Evolutionary conservation across 2,113 vertebrate species (phyloP), one percentile per base, ranked within the genome.

Genomic region (Ceyx margarethae): DNA sequence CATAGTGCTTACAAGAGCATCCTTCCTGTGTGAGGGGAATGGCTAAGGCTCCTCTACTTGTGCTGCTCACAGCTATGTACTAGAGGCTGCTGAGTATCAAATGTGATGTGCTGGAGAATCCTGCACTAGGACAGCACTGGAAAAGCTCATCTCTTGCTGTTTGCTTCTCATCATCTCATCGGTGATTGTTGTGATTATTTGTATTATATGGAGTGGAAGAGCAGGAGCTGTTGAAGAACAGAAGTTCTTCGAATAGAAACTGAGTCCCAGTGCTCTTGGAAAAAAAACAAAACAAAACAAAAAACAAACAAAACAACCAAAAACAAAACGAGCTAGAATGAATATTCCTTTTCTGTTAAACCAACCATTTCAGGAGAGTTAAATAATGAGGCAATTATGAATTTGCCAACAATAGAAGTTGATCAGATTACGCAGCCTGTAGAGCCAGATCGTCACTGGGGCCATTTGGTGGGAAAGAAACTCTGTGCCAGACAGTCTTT

Each of bases 391-490:
- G 79, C 87, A 89, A 42, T 85, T 92, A 85, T 12, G 11, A 89
- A 89, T 87, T 91, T 87, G 61, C 75, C 94, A 68, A 96, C 95
- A 96, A 95, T 95, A 87, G 91, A 83, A 54, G 75, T 18, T 10
- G 89, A 94, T 96, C 94, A 95, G 95, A 96, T 96, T 94, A 95
- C 89, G 51, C 1, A 14, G 94, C 91, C 91, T 80, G 77, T 42
- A 93, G 78, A 91, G 81, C 67, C 81, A 87, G 91, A 87, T 81
- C 26, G 21, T 93, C 91, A 72, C 75, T 74, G 94, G 78, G 73
- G 87, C 91, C 81, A 11, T 64, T 96, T 91, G 94, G 94, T 96
- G 95, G 92, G 96, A 96, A 95, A 94, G 94, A n/a, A 89, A 74
- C 43, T 83, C 73, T 51, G 69, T 51, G 85, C 94, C 96, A 94